Evolutionary conservation across 2,113 vertebrate genomes (phyloP), one percentile per base, ranked within the genome.

Genomic region (Pterocles orientalis): DNA sequence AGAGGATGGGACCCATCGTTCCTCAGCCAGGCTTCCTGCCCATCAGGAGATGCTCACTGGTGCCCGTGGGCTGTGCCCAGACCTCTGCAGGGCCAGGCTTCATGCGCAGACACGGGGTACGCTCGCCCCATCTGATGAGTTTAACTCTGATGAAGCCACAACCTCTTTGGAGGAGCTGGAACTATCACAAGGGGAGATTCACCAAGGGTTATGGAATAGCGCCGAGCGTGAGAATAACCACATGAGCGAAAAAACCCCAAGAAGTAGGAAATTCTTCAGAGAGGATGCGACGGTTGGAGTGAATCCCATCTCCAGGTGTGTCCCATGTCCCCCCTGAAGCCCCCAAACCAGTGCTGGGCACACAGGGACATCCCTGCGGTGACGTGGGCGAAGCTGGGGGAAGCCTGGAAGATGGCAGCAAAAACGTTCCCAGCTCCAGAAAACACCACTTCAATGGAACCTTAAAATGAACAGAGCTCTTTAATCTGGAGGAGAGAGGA

Each of bases 81-180:
- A 60, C 25, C 53, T 34, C 85, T 20, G 51, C 4, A 2, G 71
- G 53, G 31, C 50, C 33, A 56, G 47, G 45, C 6, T 34, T n/a
- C 41, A 31, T 20, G 0, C 1, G 1, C 25, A 28, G 45, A 8
- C 72, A 20, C 0, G 4, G 39, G 77, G 12, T 24, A 36, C 2
- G 1, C 33, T 28, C 3, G 21, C 23, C 48, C 20, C 3, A 9
- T 10, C 31, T 39, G 43, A 28, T 3, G 24, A 58, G 17, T 12
- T 34, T 53, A 47, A 54, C 39, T 31, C 31, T 4, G 1, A 31
- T 0, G 8, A 34, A 61, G 34, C 11, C 66, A 60, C 34, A 60
- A 85, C 36, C 26, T n/a, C 61, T 79, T 36, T 9, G 61, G n/a
- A 71, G 57, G 47, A 86, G 62, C 43, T 91, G 61, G 57, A 76